Percentiles rank a stretch among this genome's conserved stretches.
phyloP scores from a whole-genome alignment of 1,140 invertebrate genomes.

The Atopsyche davidsoni region DNA sequence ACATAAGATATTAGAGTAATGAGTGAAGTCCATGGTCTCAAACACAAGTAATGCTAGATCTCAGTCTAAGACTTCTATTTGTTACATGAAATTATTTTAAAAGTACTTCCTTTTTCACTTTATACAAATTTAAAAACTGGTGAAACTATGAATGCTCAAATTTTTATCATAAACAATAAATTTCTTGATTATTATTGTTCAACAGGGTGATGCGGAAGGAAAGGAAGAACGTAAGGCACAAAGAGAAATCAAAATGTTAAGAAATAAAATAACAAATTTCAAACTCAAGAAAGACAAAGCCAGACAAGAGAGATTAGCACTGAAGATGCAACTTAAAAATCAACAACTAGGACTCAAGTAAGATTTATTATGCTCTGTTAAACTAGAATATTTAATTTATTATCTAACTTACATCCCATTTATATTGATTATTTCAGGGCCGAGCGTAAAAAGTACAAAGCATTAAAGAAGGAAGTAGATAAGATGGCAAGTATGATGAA shows the following conservation, averaged over 20 bases:
- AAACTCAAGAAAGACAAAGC: slow-evolving; percentile 73
- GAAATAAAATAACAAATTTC: slow-evolving; percentile 69
- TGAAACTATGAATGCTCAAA: too few species aligned
- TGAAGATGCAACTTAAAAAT: slow-evolving; percentile 75
- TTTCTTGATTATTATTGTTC: slow-evolving; percentile 23
- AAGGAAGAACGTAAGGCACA: slow-evolving; percentile 64
- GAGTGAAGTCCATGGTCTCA: too few species aligned
- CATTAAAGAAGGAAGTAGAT: slow-evolving; percentile 78
- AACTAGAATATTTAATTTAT: neutral
- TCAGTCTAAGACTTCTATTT: too few species aligned
- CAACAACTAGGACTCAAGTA: slow-evolving; percentile 67
- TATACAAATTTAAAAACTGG: too few species aligned
- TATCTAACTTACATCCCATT: neutral
- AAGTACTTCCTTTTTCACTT: neutral
- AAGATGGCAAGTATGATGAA: slow-evolving; percentile 83
- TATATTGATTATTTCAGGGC: slow-evolving; percentile 42
- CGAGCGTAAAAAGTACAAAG: slow-evolving; percentile 69
- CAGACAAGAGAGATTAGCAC: slow-evolving; percentile 66
- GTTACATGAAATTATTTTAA: neutral
- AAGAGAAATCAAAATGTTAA: slow-evolving; percentile 68
- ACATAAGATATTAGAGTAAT: too few species aligned
- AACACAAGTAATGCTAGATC: too few species aligned
- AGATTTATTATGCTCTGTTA: slow-evolving; percentile 19
- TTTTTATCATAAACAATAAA: neutral
- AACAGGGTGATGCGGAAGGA: slow-evolving; percentile 65